Evolutionary conservation across 1,140 invertebrate genomes (phyloP).

Genomic region (Macrobrachium rosenbergii): DNA sequence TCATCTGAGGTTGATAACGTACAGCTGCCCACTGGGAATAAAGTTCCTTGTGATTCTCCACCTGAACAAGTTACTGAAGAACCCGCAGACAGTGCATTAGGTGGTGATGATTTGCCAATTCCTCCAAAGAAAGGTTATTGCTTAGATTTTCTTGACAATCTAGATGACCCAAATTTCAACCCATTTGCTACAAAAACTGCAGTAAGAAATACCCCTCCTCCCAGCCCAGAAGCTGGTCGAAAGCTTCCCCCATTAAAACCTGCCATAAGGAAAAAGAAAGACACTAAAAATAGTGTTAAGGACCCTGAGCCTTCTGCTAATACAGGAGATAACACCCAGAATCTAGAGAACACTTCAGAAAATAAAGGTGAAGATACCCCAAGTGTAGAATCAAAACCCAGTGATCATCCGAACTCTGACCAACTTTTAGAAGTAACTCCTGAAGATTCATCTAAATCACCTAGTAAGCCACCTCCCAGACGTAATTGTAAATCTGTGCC

Average conservation of each 20-base stretch:
- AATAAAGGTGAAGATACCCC: slow-evolving; percentile 3
- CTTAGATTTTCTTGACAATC: slow-evolving; percentile 63
- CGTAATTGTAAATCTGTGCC: slow-evolving; percentile 4
- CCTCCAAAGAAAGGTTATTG: slow-evolving; percentile 58
- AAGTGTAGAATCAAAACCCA: not conserved
- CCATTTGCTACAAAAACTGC: slow-evolving; percentile 64
- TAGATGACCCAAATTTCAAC: slow-evolving; percentile 66
- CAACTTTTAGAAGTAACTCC: not conserved
- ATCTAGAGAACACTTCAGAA: not conserved
- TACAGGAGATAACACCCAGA: not conserved
- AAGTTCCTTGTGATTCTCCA: too few relatives aligned
- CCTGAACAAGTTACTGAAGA: not conserved
- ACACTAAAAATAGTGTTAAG: not conserved
- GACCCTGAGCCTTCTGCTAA: not conserved
- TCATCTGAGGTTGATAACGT: too few relatives aligned
- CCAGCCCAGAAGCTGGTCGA: slow-evolving; percentile 48
- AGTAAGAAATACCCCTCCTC: slow-evolving; percentile 58
- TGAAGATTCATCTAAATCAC: slow-evolving; percentile 14
- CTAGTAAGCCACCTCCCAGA: slow-evolving; percentile 30
- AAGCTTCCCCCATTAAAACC: slow-evolving; percentile 60
- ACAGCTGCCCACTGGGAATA: too few relatives aligned
- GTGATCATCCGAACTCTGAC: too few relatives aligned
- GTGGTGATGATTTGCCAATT: slow-evolving; percentile 53
- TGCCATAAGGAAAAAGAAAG: slow-evolving; percentile 42
- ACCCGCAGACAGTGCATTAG: not conserved